These are phyloP conservation scores for Melanotaenia duboulayi DNA, from an alignment of 2,113 vertebrate genomes.

Conservation along the genomic window DNA sequence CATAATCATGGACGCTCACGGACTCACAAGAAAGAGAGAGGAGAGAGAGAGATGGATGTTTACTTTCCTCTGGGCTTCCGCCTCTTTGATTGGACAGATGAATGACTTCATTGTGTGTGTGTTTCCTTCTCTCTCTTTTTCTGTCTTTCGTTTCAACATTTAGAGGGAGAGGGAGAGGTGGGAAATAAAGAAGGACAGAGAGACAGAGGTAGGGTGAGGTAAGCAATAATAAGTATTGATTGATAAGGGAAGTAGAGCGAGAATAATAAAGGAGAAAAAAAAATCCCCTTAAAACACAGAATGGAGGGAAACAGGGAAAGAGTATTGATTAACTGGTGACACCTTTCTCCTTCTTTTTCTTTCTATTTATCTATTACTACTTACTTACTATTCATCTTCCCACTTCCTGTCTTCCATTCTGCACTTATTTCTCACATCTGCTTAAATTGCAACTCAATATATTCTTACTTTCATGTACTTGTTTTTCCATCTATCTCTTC, in stretches of 20 bases:
- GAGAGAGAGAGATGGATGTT: conserved; percentile 74
- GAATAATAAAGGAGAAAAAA: conserved; percentile 60
- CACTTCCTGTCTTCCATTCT: conserved; percentile 5
- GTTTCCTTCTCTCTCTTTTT: conserved; percentile 30
- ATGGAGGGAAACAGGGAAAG: conserved; percentile 57
- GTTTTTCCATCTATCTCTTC: conserved; percentile 1
- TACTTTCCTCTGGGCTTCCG: conserved; percentile 75
- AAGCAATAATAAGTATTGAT: conserved; percentile 74
- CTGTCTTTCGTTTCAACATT: conserved; percentile 28
- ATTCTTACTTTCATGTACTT: neutral
- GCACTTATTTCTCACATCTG: neutral
- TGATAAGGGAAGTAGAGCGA: conserved; percentile 75
- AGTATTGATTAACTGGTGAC: conserved; percentile 64
- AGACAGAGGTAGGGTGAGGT: conserved; percentile 36
- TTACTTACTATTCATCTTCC: conserved; percentile 7
- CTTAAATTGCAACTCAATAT: neutral
- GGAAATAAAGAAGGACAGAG: conserved; percentile 29
- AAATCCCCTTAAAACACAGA: conserved; percentile 59
- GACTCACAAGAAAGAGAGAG: conserved; percentile 43
- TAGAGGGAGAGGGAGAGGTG: conserved; percentile 25
- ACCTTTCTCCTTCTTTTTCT: conserved; percentile 35
- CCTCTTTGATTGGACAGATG: conserved; percentile 81
- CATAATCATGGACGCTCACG: conserved; percentile 76
- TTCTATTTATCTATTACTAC: conserved; percentile 21
- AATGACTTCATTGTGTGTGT: conserved; percentile 76